These are phyloP conservation scores for Embiotoca jacksoni DNA, from an alignment of 2,113 vertebrate species.

Conservation along the genomic window DNA sequence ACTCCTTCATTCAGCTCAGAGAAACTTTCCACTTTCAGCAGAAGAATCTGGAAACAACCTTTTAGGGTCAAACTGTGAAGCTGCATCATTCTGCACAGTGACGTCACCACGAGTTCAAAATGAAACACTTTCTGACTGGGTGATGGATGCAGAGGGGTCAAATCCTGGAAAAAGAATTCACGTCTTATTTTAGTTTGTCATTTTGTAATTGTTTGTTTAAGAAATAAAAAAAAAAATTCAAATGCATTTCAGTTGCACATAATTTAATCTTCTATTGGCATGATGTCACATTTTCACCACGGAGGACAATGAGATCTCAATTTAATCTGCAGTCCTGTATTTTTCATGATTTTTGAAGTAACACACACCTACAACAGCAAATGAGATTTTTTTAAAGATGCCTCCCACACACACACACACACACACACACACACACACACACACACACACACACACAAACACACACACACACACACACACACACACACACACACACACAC, in stretches of 20 bases:
- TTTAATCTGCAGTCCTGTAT: not conserved
- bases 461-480: constrained; percentile 1
- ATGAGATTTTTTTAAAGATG: not conserved
- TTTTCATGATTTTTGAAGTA: constrained; percentile 1
- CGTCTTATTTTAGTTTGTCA: too few species aligned
- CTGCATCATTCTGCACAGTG: too few species aligned
- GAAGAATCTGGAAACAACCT: too few species aligned
- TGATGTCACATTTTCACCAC: not conserved
- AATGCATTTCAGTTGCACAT: not conserved
- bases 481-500: constrained; percentile 4
- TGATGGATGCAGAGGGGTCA: too few species aligned
- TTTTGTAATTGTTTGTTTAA: too few species aligned
- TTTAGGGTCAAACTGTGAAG: too few species aligned
- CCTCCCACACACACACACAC: not conserved
- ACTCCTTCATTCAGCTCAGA: too few species aligned
- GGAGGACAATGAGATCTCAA: not conserved
- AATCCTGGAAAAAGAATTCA: too few species aligned
- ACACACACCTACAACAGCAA: not conserved
- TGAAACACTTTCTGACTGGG: too few species aligned
- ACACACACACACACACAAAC: not conserved
- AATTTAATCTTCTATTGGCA: not conserved
- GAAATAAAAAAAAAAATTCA: too few species aligned
- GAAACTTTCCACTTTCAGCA: too few species aligned
- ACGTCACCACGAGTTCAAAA: too few species aligned
- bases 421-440: constrained; percentile 3